Percentiles rank a stretch among this genome's conserved stretches.
phyloP scores from a whole-genome alignment of 2,888 invertebrate species.

The Opisthograptis luteolata region DNA sequence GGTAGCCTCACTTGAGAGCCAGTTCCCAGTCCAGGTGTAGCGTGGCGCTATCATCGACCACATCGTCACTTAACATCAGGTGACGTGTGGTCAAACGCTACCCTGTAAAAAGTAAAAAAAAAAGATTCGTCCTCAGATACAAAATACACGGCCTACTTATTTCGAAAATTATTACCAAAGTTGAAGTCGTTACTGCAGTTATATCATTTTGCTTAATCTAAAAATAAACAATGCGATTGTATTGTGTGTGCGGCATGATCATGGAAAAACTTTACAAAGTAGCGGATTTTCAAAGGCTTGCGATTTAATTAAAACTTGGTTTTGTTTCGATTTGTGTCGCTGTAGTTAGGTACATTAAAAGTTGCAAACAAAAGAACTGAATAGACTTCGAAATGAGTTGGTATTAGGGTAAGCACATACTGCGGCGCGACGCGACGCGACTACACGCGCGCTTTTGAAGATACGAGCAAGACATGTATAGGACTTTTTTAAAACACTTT shows the following conservation, averaged over 20 bases:
- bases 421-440: too few species aligned
- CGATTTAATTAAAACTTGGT: constrained; percentile 24
- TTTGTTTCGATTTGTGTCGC: constrained; percentile 17
- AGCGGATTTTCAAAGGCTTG: constrained; percentile 6
- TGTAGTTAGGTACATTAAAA: constrained; percentile 9
- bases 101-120: too few species aligned
- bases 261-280: constrained; percentile 19
- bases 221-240: constrained; percentile 20
- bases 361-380: constrained; percentile 4
- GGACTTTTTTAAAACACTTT: too few species aligned
- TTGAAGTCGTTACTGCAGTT: constrained; percentile 13
- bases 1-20: too few species aligned
- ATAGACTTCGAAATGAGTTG: constrained; percentile 3
- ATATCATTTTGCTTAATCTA: constrained; percentile 21
- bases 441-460: too few species aligned
- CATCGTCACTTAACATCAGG: too few species aligned
- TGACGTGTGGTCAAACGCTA: too few species aligned
- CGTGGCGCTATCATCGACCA: too few species aligned
- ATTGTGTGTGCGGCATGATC: constrained; percentile 9
- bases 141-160: constrained; percentile 10
- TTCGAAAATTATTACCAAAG: constrained; percentile 18
- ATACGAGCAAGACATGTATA: too few species aligned
- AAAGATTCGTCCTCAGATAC: neutral
- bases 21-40: too few species aligned
- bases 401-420: too few species aligned